Base-by-base conservation (phyloP, 2,888 invertebrate genomes). In the Sisyra nigra region DNA sequence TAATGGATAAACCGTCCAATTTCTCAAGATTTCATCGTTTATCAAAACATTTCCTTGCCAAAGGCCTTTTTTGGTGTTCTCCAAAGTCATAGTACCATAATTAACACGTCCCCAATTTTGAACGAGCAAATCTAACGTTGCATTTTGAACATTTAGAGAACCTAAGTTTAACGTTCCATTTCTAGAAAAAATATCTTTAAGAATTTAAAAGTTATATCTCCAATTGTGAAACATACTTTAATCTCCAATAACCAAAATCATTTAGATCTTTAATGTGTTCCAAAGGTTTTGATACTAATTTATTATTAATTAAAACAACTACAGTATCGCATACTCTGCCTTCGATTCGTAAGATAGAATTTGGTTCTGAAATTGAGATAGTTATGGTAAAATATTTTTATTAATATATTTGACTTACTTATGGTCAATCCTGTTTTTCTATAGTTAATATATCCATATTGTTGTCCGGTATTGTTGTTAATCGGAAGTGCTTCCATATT, bases 91-190 rank as follows among this genome's bases (percentile, higher is more conserved):
- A 30, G 48, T 42, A 5, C 58, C 59, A 47, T 52, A 58, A 58
- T 86, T 86, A 36, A 84, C 72, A 41, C 88, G 70, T 8, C 91
- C 92, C 66, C 84, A 84, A 58, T 83, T 87, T 62, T 92, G 91
- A 2, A 67, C 64, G 1, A 74, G 50, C 9, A 70, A 46, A 40
- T 63, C 61, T 18, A 69, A 46, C 33, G 57, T 59, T 2, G 57
- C 57, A 2, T 53, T 51, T 11, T 53, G 47, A 14, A 49, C 46
- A 34, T 45, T 48, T 19, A 49, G 30, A 3, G 51, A 35, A 3
- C 55, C 54, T 13, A 65, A 45, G 14, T 44, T 40, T 32, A 62
- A 45, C 9, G 47, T 52, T 1, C 55, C 54, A 47, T 63, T 55
- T 43, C 55, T 55, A 44, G 18, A 49, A 48, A 15, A 24, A 39